Base-by-base conservation (phyloP, 2,797 vertebrate genomes). In the Trematocara caparti region DNA sequence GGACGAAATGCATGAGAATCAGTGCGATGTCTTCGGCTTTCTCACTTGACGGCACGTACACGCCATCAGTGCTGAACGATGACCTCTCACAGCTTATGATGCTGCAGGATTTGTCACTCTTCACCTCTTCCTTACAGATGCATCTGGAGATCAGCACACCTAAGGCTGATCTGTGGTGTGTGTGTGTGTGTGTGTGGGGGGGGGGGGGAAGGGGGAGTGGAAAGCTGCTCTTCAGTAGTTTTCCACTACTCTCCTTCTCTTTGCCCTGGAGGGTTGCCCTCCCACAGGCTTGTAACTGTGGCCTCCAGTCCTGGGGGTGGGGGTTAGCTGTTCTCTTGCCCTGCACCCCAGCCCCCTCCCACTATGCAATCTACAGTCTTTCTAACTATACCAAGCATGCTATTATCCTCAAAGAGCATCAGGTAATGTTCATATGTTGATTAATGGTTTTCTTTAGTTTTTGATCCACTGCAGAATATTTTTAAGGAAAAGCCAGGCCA, bases 1-100 rank as follows among this genome's bases (percentile, higher is more conserved):
- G 50, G 50, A 53, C 6, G 6, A 51, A 51, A 53, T 53, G 21
- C 50, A 53, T 51, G 50, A 51, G 50, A 51, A 51, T 51, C 6
- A 51, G 21, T 51, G 50, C 13, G 6, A 51, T 27, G 21, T 51
- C 50, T 51, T 51, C 4, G 2, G 50, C 2, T 51, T 3, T 51
- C 12, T 51, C 21, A 24, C 50, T 51, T 24, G 21, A 24, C 1
- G 21, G 50, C 50, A 51, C 12, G 21, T 51, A 51, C 50, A 51
- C 0, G 6, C 50, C 50, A 51, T 51, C 50, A 14, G 50, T 24
- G 12, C 50, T 51, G 50, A 51, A 51, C 1, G 0, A 14, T 1
- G 21, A 51, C 12, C 14, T 4, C 50, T 51, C 50, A 51, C 50
- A 51, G 50, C 50, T 51, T 51, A 24, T 51, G 50, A 51, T 51